Evolutionary conservation across 2,797 vertebrate genomes (phyloP), one percentile per base, ranked within the genome.

Genomic region (Dendrocincla fuliginosa): DNA sequence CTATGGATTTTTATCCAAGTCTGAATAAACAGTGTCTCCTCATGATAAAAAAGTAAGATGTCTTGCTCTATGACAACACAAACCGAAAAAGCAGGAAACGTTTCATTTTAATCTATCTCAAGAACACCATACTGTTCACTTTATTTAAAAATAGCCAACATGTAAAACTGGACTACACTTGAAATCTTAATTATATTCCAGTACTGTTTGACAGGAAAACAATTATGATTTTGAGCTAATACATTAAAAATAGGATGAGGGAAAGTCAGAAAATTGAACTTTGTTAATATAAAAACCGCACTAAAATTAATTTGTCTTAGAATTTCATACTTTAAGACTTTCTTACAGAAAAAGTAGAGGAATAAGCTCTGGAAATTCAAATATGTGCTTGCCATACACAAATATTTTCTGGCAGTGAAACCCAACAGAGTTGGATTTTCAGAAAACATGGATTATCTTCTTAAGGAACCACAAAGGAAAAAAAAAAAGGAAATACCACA

Each of bases 341-440:
- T 30, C 18, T 81, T 41, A 68, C 22, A 33, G 24, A 63, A 81
- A 13, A 56, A 18, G 17, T 68, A 18, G 11, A 82, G 23, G 47
- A 91, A 75, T 25, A 68, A 78, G 24, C 22, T 68, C 44, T 44
- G 27, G 27, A 81, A 86, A 78, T 61, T 42, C 16, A 55, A 5
- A 44, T 19, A 19, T 20, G 42, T 55, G 23, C 49, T 63, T 81
- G 20, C 9, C 22, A 41, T 50, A 64, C 47, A 13, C 19, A 63
- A 8, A 41, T 0, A 4, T 59, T 71, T 81, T 13, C n/a, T 56
- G 44, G 12, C 17, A 84, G 15, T n/a, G 35, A 84, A 64, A 87
- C 3, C 3, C 0, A 0, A n/a, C 4, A 47, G 24, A 78, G 30
- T 1, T 22, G 23, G 14, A 47, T 60, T 63, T 71, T 28, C 25